Base-by-base conservation (phyloP, 2,797 vertebrate genomes). In the Syngnathus rostellatus region DNA sequence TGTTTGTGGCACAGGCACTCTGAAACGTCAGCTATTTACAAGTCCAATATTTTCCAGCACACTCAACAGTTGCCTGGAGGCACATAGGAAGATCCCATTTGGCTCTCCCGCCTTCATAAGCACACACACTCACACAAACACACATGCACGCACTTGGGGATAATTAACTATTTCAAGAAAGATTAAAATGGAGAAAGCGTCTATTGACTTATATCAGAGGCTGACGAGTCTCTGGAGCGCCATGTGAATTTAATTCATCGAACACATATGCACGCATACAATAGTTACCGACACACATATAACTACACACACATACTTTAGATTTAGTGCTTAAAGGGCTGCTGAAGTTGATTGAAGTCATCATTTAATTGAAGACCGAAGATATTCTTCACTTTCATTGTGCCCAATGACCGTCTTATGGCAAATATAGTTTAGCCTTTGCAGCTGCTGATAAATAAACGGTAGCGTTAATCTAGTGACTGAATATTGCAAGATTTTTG, bases 1-100 rank as follows among this genome's bases (percentile, higher is more conserved):
- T 71, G 58, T 59, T 59, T 67, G 38, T 70, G 65, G 64, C 66
- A 53, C 40, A 70, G 37, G 73, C 46, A 70, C 71, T 64, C 78
- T 77, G 74, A 76, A 76, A 77, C 71, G 45, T 86, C 75, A 83
- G 79, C 79, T 86, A 75, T 84, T 84, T 85, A n/a, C 72, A 74
- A 71, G 66, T 77, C 77, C 65, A 74, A 81, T 82, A 79, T 83
- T 82, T 85, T 87, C 80, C 70, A 25, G 81, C 70, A 82, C 77
- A 83, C 81, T 81, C 83, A 81, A 79, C 83, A 79, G 72, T 73
- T 74, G 77, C 78, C 84, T 75, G 19, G 1, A 79, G 85, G 77
- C 81, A 53, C 74, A 69, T 48, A 77, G 80, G 79, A 83, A 78
- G 78, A 74, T 85, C 77, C 80, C 71, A 55, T 81, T 83, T 81